Evolutionary conservation across 35 echinoderm and acorn worm genomes (phyloP).

Genomic region (Amphiura filiformis): DNA sequence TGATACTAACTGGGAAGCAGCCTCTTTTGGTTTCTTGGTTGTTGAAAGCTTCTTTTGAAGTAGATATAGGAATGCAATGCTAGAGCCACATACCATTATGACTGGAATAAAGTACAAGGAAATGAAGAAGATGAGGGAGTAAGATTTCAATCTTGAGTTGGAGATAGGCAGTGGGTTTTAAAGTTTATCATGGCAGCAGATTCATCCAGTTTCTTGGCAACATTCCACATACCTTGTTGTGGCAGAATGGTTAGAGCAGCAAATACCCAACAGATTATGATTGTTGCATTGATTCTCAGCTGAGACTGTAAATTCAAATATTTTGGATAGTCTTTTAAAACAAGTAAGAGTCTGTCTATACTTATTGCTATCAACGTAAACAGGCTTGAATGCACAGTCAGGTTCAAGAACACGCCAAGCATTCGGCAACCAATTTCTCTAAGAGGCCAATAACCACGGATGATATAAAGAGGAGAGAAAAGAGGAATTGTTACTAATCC

Average conservation of each 20-base stretch:
- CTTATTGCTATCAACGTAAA: constrained; percentile 11
- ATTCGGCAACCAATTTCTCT: not conserved
- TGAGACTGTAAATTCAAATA: constrained; percentile 1
- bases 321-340: constrained; percentile 18
- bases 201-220: not conserved
- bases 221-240: not conserved
- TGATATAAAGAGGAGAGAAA: not conserved
- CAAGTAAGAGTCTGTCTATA: constrained; percentile 6
- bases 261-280: not conserved
- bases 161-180: not conserved
- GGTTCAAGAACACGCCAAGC: not conserved
- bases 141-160: not conserved
- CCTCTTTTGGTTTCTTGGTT: not conserved
- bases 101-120: not conserved
- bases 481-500: not conserved
- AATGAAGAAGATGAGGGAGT: not conserved
- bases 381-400: not conserved
- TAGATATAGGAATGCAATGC: not conserved
- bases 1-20: not conserved
- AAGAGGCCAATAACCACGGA: constrained; percentile 6
- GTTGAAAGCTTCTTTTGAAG: not conserved
- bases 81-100: not conserved
- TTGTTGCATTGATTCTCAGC: not conserved
- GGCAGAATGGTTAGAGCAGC: not conserved
- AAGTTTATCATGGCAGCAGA: not conserved